A percentile compares a stretch with the other conserved stretches of the same genome.
phyloP scores from a whole-genome alignment of 2,888 invertebrate genomes.

The Drosophila prostipennis region DNA sequence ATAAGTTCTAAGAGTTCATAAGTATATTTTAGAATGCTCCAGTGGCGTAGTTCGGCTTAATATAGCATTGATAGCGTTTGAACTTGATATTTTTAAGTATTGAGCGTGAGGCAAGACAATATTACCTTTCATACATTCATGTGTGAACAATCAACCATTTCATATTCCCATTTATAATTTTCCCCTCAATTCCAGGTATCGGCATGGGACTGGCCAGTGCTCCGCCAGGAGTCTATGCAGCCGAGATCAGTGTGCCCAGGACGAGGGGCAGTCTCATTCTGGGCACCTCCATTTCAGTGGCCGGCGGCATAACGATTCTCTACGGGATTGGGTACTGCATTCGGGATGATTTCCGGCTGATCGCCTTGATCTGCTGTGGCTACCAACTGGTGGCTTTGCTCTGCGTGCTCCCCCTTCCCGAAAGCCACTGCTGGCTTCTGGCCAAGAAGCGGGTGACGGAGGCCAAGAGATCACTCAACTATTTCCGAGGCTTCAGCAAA shows the following conservation, averaged over 20 bases:
- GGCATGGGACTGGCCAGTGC: constrained; percentile 82
- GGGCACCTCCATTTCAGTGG: constrained; percentile 87
- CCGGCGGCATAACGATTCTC: constrained; percentile 87
- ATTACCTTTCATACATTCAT: no score
- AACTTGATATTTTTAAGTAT: no score
- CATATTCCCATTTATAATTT: not conserved
- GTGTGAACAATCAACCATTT: no score
- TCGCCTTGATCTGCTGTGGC: constrained; percentile 79
- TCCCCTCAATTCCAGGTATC: constrained; percentile 65
- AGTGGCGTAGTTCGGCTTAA: no score
- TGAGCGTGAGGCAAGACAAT: no score
- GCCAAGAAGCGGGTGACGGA: constrained; percentile 86
- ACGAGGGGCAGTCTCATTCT: constrained; percentile 88
- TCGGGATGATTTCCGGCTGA: constrained; percentile 82
- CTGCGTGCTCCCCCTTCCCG: constrained; percentile 86
- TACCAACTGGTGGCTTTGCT: constrained; percentile 82
- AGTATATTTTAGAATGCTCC: no score
- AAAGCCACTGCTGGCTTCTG: constrained; percentile 89
- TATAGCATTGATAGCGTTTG: no score
- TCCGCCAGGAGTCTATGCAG: constrained; percentile 83
- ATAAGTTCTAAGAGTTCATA: no score
- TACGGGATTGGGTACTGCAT: constrained; percentile 87
- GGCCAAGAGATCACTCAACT: constrained; percentile 86
- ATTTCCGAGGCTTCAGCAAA: constrained; percentile 86
- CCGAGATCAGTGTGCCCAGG: constrained; percentile 85